Evolutionary conservation across 1,140 invertebrate genomes (phyloP).

Genomic region (Caenorhabditis tropicalis): DNA sequence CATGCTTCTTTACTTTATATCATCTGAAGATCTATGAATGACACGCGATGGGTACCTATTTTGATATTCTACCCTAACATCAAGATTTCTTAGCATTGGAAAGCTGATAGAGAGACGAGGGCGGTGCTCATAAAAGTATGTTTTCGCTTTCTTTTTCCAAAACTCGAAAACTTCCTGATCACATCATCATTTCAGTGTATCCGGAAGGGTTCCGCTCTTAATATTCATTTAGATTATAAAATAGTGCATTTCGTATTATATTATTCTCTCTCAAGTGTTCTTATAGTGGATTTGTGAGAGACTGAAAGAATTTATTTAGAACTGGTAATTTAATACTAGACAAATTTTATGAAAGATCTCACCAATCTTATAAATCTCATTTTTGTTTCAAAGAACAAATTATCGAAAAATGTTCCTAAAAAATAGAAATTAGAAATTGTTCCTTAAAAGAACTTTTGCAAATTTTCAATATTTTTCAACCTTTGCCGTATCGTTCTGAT

Average conservation of each 20-base stretch:
- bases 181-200: not conserved
- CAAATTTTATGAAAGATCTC: not conserved
- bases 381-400: not conserved
- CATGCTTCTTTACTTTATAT: not conserved
- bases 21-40: not conserved
- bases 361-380: not conserved
- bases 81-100: not conserved
- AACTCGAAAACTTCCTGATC: not conserved
- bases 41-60: not conserved
- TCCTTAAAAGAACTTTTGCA: too few relatives aligned
- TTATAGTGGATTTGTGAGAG: not conserved
- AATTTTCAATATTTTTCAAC: too few relatives aligned
- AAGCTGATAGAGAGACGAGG: not conserved
- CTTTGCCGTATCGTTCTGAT: too few relatives aligned
- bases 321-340: not conserved
- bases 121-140: not conserved
- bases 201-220: not conserved
- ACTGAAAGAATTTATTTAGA: not conserved
- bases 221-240: not conserved
- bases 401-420: not conserved
- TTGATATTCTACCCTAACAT: not conserved
- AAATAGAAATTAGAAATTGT: too few relatives aligned
- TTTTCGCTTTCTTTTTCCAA: too few relatives aligned
- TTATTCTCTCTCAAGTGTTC: not conserved
- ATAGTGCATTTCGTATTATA: not conserved